Evolutionary conservation across 2,113 vertebrate species (phyloP).

Genomic region (Lonchura striata): DNA sequence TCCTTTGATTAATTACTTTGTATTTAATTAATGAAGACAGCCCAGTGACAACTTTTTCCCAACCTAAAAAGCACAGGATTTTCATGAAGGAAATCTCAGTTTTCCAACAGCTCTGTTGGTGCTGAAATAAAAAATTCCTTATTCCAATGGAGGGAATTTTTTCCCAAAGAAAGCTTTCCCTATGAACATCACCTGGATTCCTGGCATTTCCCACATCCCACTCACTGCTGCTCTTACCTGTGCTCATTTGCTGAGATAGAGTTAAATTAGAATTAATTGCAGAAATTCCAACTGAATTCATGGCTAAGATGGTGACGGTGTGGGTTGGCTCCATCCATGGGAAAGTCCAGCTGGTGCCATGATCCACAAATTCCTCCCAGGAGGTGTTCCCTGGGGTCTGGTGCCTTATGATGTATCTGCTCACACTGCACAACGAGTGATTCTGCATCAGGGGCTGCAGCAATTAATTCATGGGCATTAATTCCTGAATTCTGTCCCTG

Average conservation of each 20-base stretch:
- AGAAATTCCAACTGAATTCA: conserved; percentile 86
- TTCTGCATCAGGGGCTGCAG: conserved; percentile 74
- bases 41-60: neutral
- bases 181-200: neutral
- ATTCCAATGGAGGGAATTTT: neutral
- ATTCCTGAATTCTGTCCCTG: neutral
- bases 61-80: neutral
- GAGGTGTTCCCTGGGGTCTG: conserved; percentile 50
- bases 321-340: conserved; percentile 77
- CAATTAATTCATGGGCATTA: neutral
- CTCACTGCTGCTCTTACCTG: conserved; percentile 63
- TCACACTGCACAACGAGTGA: conserved; percentile 78
- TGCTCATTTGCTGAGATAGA: conserved; percentile 76
- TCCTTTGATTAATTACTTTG: neutral
- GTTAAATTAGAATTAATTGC: conserved; percentile 83
- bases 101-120: neutral
- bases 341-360: conserved; percentile 78
- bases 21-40: neutral
- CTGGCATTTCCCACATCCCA: neutral
- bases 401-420: conserved; percentile 77
- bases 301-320: conserved; percentile 80
- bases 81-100: neutral
- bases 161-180: neutral
- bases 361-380: conserved; percentile 63
- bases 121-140: neutral